Evolutionary conservation across 2,888 invertebrate species (phyloP).

Genomic region (Antheraea assamensis): DNA sequence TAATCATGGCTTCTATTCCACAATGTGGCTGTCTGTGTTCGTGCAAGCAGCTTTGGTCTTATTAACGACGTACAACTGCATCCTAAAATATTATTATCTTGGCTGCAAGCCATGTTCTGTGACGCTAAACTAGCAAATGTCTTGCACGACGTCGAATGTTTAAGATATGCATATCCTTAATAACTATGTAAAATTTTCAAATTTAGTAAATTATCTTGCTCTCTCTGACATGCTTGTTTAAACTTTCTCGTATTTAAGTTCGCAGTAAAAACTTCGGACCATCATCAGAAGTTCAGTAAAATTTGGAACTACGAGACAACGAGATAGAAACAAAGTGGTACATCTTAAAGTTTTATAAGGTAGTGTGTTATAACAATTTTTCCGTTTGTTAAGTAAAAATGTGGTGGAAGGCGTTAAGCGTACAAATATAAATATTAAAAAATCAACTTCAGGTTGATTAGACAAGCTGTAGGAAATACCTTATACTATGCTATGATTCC

Average conservation of each 20-base stretch:
- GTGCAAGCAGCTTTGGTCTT: neutral
- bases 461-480: too few species aligned
- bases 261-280: too few species aligned
- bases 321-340: too few species aligned
- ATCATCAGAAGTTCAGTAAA: too few species aligned
- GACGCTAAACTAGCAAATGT: neutral
- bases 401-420: too few species aligned
- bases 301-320: too few species aligned
- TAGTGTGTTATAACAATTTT: too few species aligned
- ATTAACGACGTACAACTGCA: neutral
- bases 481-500: too few species aligned
- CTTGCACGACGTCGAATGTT: neutral
- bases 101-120: constrained; percentile 1
- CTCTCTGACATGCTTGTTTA: neutral
- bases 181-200: neutral
- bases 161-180: neutral
- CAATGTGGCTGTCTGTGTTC: neutral
- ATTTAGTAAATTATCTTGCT: neutral
- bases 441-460: too few species aligned
- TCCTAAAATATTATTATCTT: constrained; percentile 1
- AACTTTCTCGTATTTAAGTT: neutral
- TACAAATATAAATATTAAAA: too few species aligned
- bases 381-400: too few species aligned
- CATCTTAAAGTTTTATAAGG: too few species aligned
- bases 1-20: neutral